Evolutionary conservation across 2,797 vertebrate species (phyloP), one percentile per base, ranked within the genome.

Genomic region (Garrulus glandarius): DNA sequence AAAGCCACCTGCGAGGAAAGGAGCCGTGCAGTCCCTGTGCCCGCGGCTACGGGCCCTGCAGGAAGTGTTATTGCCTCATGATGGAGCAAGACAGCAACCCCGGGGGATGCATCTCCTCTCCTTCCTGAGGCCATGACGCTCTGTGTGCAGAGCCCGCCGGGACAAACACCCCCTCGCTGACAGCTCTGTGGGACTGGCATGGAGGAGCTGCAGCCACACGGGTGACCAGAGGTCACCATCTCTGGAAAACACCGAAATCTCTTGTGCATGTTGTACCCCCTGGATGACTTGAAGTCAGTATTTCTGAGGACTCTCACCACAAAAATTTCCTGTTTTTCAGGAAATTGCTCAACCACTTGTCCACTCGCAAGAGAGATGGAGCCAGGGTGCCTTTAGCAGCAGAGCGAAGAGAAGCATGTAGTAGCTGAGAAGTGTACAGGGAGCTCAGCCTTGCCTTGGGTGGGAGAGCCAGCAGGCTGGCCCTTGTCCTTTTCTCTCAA

Each of bases 11-110:
- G 52, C 10, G 3, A 52, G 77, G 65, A 29, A 18, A 60, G 61
- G 49, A 88, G 60, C 46, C 0, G 0, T 0, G 17, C 70, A 8
- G 37, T 18, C 63, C 61, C 65, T 39, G 61, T 0, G 1, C 74
- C 90, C 2, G 2, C 1, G 1, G 84, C 67, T 14, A 5, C 0
- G 0, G 37, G 52, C 22, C 44, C 43, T 1, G 1, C 0, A 0
- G 59, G 37, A 87, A 80, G 41, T 0, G 17, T 32, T 43, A 57
- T 0, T 81, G 72, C 41, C 30, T 80, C 21, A 1, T 1, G 15
- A 36, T 30, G 56, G 49, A 83, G 56, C 49, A 56, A 76, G 52
- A 59, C 55, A 39, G 50, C 46, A 69, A 9, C 44, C 46, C 39
- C 4, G 0, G 59, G 76, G 46, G 29, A 53, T 47, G 72, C 26